Base-by-base conservation (phyloP, 2,797 vertebrate genomes). In the Coreius guichenoti region DNA sequence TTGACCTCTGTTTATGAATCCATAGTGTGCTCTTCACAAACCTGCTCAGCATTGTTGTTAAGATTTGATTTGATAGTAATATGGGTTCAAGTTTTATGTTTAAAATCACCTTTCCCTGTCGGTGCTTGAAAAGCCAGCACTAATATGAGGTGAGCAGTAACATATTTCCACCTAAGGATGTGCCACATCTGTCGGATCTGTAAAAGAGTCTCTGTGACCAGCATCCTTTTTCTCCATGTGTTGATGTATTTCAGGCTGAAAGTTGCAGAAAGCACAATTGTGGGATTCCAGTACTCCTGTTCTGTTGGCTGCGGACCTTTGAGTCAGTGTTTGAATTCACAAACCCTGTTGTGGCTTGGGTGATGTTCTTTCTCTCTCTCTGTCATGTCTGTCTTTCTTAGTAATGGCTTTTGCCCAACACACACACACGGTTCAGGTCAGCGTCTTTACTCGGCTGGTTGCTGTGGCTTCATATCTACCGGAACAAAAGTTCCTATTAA, bases 401-500 rank as follows among this genome's bases (percentile, higher is more conserved):
- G 69, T 47, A 47, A 49, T 73, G 43, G 23, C 43, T 73, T 49
- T 49, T 49, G 43, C 14, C 7, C 16, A 49, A 29, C 70, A 47
- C 69, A 43, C 69, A 43, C 39, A 39, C 33, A 39, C 19, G 56
- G 17, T 39, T 69, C 67, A 43, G 77, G 19, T 76, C 72, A 61
- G 47, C 19, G 45, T 49, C 26, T 85, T 61, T 51, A 76, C 68
- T 61, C 58, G 14, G 19, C 56, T 67, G 69, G 74, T 63, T 78
- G 36, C 31, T 76, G 21, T 61, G 78, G 69, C 65, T 87, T 81
- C 29, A 26, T 29, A 69, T 33, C 67, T n/a, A 43, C 54, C 19
- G 67, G 81, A 79, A 84, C 29, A 74, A 61, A 43, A 9, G 61
- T 74, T 83, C 83, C 81, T 81, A 87, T 45, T 83, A 5, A 13